Base-by-base conservation (phyloP, 2,797 vertebrate species). In the Tapirus indicus region DNA sequence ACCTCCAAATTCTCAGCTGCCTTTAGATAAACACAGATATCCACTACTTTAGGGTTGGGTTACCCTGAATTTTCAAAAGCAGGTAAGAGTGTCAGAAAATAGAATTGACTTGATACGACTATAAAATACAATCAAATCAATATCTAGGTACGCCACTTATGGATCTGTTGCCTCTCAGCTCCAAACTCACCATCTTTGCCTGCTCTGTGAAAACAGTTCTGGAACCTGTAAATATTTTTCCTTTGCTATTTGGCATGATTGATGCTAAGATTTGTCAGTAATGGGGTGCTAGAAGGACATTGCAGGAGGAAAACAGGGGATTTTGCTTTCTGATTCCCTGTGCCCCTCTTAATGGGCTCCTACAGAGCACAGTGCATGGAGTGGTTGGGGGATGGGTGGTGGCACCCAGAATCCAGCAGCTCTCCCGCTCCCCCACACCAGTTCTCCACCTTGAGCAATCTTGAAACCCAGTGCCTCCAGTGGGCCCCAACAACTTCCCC, bases 21-120 rank as follows among this genome's bases (percentile, higher is more conserved):
- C 4, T 52, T 72, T 84, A n/a, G 23, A 27, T 35, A 58, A 74
- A 38, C 49, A 56, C 16, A 78, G 35, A 82, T 7, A 83, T 16
- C 23, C 27, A 84, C 49, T 68, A 66, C 56, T 78, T 69, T 47
- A 68, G 75, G 7, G 60, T 25, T n/a, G 49, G 9, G 23, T 86
- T 88, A 82, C 5, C 7, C 35, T 64, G 38, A 91, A 56, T 84
- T 86, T 84, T 91, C 52, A 32, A 93, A 78, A 88, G 41, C 64
- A 78, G 29, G 10, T 56, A 18, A 44, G 18, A 38, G 74, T 64
- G 35, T 75, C 60, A 90, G 74, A 95, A 92, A 91, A 84, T 47
- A 85, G 9, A 38, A 44, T 16, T 3, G 29, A 66, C 23, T 80
- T 62, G 56, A 25, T 49, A 47, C 21, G 54, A 62, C 64, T 27